A percentile compares a stretch with the other conserved stretches of the same genome.
phyloP scores from a whole-genome alignment of 1,140 invertebrate genomes.

The Drosophila repleta region DNA sequence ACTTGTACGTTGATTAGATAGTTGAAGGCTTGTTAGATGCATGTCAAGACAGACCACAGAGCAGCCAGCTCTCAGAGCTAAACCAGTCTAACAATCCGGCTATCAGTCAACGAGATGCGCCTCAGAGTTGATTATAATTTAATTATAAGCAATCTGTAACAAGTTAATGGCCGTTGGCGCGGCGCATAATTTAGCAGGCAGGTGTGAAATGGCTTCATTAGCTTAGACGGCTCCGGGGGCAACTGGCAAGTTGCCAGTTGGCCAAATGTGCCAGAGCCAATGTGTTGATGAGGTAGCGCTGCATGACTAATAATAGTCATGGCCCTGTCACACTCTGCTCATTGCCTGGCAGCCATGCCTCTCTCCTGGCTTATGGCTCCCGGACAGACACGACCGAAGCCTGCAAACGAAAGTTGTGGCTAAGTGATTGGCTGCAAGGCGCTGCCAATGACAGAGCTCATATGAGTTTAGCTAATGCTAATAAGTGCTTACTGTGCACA shows the following conservation, averaged over 20 bases:
- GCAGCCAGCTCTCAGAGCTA: conserved; percentile 2
- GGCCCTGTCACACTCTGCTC: conserved; percentile 57
- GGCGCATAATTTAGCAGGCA: conserved; percentile 71
- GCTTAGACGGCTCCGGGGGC: conserved; percentile 48
- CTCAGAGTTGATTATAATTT: conserved; percentile 77
- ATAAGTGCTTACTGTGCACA: conserved; percentile 1
- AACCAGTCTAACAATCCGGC: conserved; percentile 7
- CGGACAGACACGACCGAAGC: conserved; percentile 11
- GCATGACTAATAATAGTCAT: conserved; percentile 68
- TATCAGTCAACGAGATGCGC: conserved; percentile 39
- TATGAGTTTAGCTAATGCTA: conserved; percentile 18
- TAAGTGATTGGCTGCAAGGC: conserved; percentile 26
- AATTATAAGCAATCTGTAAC: conserved; percentile 81
- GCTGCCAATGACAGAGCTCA: neutral
- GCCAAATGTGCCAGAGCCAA: conserved; percentile 19
- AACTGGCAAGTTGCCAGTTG: conserved; percentile 5
- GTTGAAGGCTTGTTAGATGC: conserved; percentile 78
- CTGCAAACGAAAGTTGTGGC: conserved; percentile 34
- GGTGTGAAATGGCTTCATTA: conserved; percentile 82
- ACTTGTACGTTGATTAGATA: conserved; percentile 82
- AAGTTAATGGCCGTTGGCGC: conserved; percentile 58
- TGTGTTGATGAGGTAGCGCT: conserved; percentile 36
- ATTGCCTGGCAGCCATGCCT: conserved; percentile 14
- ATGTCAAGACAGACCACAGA: conserved; percentile 52
- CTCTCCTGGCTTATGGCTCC: neutral